These are phyloP conservation scores for Heliconius sara DNA, from an alignment of 2,888 invertebrate species.

Conservation along the genomic window DNA sequence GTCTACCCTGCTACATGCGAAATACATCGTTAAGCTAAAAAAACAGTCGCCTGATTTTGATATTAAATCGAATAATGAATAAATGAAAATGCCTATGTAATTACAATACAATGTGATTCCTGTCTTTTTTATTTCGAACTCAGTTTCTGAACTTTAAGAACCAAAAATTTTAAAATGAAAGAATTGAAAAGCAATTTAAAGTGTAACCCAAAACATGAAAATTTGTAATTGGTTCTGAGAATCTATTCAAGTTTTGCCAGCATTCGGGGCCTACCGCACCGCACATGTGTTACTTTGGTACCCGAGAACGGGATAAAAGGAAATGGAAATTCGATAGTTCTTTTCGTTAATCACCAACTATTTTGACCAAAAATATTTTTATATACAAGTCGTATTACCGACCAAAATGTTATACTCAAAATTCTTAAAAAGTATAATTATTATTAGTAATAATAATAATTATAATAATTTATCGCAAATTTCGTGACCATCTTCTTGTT, in stretches of 20 bases:
- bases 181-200: constrained; percentile 26
- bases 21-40: no score
- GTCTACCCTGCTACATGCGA: no score
- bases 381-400: neutral
- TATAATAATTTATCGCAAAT: no score
- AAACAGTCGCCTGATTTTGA: no score
- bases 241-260: constrained; percentile 36
- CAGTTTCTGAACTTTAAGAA: neutral
- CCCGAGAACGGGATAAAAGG: constrained; percentile 36
- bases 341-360: neutral
- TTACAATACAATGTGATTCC: no score
- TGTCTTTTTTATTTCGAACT: neutral
- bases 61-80: no score
- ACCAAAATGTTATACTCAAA: neutral
- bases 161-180: neutral
- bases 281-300: constrained; percentile 32
- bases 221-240: constrained; percentile 36
- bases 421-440: neutral
- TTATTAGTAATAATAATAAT: no score
- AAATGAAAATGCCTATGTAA: no score
- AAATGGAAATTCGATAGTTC: constrained; percentile 33
- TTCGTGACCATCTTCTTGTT: no score
- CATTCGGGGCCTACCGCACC: constrained; percentile 11
- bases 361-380: neutral
- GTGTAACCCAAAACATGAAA: constrained; percentile 11